Conservation (phyloP, 1,140 invertebrate genomes). For the Drosophila teissieri region DNA sequence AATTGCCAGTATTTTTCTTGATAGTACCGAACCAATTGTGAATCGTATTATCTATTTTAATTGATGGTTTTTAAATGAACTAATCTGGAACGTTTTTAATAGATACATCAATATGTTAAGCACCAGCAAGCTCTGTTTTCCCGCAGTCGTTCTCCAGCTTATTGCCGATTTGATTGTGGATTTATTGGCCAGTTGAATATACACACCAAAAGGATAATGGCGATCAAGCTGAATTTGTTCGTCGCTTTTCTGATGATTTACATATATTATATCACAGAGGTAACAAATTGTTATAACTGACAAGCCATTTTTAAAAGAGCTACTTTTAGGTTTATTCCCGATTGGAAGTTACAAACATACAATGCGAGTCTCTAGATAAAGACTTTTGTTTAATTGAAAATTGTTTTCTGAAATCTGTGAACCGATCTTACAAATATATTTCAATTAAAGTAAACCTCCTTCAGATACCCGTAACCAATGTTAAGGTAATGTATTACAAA, state of each 20-base stretch:
- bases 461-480: neutral
- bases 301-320: neutral
- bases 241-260: neutral
- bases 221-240: neutral
- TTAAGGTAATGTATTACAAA: neutral
- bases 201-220: neutral
- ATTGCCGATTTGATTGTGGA: too few relatives aligned
- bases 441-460: neutral
- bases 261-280: neutral
- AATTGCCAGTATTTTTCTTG: neutral
- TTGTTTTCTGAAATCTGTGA: constrained; percentile 8
- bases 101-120: too few relatives aligned
- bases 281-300: neutral
- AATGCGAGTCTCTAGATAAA: constrained; percentile 6
- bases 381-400: neutral
- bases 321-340: neutral
- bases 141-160: too few relatives aligned
- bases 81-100: too few relatives aligned
- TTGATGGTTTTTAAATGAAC: too few relatives aligned
- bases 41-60: neutral
- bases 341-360: constrained; percentile 9
- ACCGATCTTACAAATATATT: constrained; percentile 6
- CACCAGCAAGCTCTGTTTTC: too few relatives aligned
- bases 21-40: neutral
- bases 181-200: too few relatives aligned